Evolutionary conservation across 2,113 vertebrate species (phyloP).

Genomic region (Anser cygnoides): DNA sequence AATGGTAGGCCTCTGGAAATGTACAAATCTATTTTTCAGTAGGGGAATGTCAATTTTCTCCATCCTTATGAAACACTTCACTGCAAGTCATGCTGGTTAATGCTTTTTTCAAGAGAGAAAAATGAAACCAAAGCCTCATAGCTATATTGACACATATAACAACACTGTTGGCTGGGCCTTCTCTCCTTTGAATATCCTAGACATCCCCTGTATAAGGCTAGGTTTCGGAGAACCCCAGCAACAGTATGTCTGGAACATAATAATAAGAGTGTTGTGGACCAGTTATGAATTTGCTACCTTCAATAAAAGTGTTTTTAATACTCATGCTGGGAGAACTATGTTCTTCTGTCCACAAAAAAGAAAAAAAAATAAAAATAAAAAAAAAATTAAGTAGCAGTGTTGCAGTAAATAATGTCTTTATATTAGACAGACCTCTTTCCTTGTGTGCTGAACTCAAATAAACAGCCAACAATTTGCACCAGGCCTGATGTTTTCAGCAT

Average conservation of each 20-base stretch:
- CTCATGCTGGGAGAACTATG: background rate
- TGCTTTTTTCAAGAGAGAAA: background rate
- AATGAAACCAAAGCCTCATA: background rate
- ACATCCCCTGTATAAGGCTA: background rate
- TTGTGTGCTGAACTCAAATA: background rate
- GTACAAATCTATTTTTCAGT: background rate
- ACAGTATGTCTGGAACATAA: background rate
- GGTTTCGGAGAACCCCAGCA: background rate
- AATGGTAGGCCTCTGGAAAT: background rate
- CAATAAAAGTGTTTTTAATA: background rate
- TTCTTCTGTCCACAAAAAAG: background rate
- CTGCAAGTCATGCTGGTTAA: background rate
- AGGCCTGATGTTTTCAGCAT: background rate
- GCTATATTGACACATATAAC: background rate
- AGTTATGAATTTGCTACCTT: background rate
- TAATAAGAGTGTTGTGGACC: background rate
- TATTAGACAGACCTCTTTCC: background rate
- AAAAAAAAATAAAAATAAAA: too few species aligned
- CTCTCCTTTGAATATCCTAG: background rate
- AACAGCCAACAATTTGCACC: background rate
- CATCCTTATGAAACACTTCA: background rate
- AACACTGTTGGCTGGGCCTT: background rate
- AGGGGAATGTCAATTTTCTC: background rate
- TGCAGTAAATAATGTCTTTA: background rate
- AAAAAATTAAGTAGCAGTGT: background rate